Evolutionary conservation across 2,113 vertebrate species (phyloP).

Genomic region (Lepus americanus): DNA sequence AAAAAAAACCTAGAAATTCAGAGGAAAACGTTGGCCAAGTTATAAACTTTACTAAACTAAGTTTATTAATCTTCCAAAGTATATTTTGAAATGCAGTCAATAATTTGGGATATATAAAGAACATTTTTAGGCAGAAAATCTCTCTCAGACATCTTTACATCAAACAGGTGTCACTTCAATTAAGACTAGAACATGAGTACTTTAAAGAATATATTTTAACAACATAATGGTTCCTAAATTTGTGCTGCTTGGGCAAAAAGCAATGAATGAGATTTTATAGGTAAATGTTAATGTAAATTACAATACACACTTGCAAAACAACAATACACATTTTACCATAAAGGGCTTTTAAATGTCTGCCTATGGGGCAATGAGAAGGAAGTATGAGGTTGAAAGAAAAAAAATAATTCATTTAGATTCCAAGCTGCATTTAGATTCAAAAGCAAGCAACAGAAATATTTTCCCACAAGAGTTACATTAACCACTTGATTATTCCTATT

Average conservation of each 20-base stretch:
- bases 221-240: slow-evolving; percentile 1
- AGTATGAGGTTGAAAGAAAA: not conserved
- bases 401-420: slow-evolving; percentile 4
- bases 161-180: slow-evolving; percentile 7
- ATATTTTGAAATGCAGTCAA: slow-evolving; percentile 38
- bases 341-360: slow-evolving; percentile 22
- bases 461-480: slow-evolving; percentile 39
- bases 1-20: slow-evolving; percentile 10
- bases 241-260: not conserved
- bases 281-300: slow-evolving; percentile 27
- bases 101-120: not conserved
- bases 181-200: not conserved
- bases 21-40: not conserved
- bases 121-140: slow-evolving; percentile 15
- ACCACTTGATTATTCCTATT: not conserved
- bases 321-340: slow-evolving; percentile 28
- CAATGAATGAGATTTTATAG: not conserved
- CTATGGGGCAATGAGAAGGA: not conserved
- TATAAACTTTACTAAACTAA: slow-evolving; percentile 14
- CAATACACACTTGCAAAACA: slow-evolving; percentile 47
- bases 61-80: slow-evolving; percentile 26
- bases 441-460: slow-evolving; percentile 17
- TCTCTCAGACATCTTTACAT: slow-evolving; percentile 15
- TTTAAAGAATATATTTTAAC: slow-evolving; percentile 41
- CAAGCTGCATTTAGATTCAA: slow-evolving; percentile 16